Base-by-base conservation (phyloP, 2,797 vertebrate species). In the Rhodeus uyekii region DNA sequence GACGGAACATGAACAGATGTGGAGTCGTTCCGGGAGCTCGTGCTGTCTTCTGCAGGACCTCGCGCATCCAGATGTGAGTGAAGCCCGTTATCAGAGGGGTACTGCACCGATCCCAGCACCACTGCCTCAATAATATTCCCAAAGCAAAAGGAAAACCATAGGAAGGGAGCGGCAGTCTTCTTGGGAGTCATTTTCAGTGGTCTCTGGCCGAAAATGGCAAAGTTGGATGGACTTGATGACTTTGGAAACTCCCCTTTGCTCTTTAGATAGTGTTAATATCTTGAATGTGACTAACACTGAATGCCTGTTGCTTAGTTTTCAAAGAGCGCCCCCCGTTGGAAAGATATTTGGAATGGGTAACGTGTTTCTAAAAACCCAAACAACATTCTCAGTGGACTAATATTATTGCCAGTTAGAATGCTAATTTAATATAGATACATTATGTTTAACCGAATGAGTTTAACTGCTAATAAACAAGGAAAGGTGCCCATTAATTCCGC, bases 161-260 rank as follows among this genome's bases (percentile, higher is more conserved):
- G 92, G 88, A 93, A 92, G 86, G 94, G 93, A 89, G 94, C 93
- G 82, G 93, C 94, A 87, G 92, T 92, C 89, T 89, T 94, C 88
- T 92, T 92, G 91, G 93, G 93, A 91, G 92, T 93, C 95, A 96
- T 95, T 89, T 90, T 89, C 89, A 91, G 87, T 87, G 89, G 84
- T 91, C 86, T 92, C 90, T 91, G 90, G 84, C 88, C 88, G 90
- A 88, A 91, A 90, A 88, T 89, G 87, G 88, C 88, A 90, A 89
- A 89, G 88, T 88, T 89, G 87, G 90, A 93, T 91, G 89, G 93
- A 92, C 92, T 93, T 91, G 91, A 92, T 87, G 91, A 91, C 91
- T 93, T 88, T 89, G 91, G 92, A 90, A 91, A 91, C 94, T 95
- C 93, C 95, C 94, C 92, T 92, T 92, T 90, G 93, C 92, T 93